phyloP scores from a whole-genome alignment of 2,113 vertebrate species.

The Carettochelys insculpta region DNA sequence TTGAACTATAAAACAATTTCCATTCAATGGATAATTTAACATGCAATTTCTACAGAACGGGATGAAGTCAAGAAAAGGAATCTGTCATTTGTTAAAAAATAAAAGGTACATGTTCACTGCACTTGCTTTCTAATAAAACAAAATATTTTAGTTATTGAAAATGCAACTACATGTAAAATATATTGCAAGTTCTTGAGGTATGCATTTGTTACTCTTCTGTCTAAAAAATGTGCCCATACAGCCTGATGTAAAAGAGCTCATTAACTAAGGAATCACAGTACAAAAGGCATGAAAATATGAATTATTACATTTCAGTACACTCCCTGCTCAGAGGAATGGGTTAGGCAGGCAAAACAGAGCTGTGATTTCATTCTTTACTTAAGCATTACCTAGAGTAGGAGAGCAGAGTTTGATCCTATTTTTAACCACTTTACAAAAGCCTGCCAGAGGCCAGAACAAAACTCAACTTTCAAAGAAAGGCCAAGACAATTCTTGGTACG shows the following conservation, averaged over 20 bases:
- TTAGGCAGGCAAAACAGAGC: background rate
- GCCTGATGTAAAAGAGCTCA: background rate
- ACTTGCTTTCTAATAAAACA: background rate
- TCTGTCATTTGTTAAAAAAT: background rate
- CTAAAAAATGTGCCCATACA: fast-evolving
- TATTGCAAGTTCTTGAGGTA: background rate
- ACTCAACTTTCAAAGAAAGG: background rate
- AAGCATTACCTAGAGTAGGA: background rate
- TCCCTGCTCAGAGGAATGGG: background rate
- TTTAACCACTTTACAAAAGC: background rate
- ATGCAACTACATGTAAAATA: background rate
- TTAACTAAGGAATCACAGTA: fast-evolving
- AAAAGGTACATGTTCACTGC: background rate
- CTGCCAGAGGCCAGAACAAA: background rate
- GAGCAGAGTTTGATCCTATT: background rate
- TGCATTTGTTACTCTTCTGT: fast-evolving
- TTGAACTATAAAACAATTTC: background rate
- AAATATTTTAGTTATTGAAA: background rate
- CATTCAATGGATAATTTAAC: background rate
- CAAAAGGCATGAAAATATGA: background rate
- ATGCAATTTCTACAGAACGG: background rate
- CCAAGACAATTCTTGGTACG: background rate
- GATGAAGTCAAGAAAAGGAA: background rate
- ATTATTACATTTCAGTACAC: background rate
- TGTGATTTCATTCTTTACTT: background rate